Percentiles rank a stretch among this genome's conserved stretches.
phyloP scores from a whole-genome alignment of 2,888 invertebrate species.

The Andrena flavipes region DNA sequence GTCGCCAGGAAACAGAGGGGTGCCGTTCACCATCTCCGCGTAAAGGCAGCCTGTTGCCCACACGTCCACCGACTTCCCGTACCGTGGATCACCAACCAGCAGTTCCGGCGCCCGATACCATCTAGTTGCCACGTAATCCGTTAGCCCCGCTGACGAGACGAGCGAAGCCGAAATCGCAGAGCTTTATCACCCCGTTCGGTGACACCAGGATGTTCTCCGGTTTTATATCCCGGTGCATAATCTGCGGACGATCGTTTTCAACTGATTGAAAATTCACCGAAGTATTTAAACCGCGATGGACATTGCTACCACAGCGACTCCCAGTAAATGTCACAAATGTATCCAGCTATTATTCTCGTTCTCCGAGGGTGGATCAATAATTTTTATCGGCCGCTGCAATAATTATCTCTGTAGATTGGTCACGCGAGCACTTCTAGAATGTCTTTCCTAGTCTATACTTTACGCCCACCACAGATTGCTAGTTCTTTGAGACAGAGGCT shows the following conservation, averaged over 20 bases:
- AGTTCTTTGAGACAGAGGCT: background rate
- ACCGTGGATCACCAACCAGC: slow-evolving; percentile 91
- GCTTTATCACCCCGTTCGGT: slow-evolving; percentile 92
- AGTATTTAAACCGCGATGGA: background rate
- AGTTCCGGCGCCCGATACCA: slow-evolving; percentile 96
- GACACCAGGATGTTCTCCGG: slow-evolving; percentile 95
- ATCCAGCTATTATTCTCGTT: slow-evolving; percentile 1
- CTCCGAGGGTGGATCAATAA: slow-evolving; percentile 22
- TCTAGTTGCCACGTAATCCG: slow-evolving; percentile 94
- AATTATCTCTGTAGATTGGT: slow-evolving; percentile 24
- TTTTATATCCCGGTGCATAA: slow-evolving; percentile 95
- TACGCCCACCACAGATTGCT: background rate
- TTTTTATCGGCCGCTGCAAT: slow-evolving; percentile 9
- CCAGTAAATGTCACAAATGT: background rate
- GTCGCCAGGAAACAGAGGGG: slow-evolving; percentile 95
- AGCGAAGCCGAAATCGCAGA: slow-evolving; percentile 97
- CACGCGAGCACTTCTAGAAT: slow-evolving; percentile 38
- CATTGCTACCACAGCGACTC: background rate
- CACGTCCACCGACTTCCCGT: slow-evolving; percentile 92
- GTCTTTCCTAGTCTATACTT: background rate
- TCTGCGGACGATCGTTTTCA: slow-evolving; percentile 84
- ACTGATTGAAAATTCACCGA: background rate
- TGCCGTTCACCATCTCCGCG: slow-evolving; percentile 94
- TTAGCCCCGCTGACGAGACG: slow-evolving; percentile 90
- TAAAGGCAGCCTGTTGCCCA: slow-evolving; percentile 95